Percentiles rank a stretch among this genome's conserved stretches.
phyloP scores from a whole-genome alignment of 2,888 invertebrate species.

The Pachliopta kotzebuea region DNA sequence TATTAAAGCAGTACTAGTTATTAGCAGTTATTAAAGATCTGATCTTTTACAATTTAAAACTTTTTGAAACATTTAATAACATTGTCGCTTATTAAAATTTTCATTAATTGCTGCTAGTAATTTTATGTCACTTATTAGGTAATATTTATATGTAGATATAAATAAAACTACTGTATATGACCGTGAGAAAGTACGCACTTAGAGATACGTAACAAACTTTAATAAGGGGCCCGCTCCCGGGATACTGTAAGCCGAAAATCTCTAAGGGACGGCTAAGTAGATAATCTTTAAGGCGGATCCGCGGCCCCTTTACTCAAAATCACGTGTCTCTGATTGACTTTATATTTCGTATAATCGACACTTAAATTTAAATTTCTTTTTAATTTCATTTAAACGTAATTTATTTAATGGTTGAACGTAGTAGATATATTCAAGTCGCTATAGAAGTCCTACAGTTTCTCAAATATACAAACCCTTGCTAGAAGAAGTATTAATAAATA shows the following conservation, averaged over 20 bases:
- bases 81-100: too few species aligned
- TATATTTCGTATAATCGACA: not conserved
- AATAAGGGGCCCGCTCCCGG: conserved; percentile 48
- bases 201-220: conserved; percentile 45
- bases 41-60: too few species aligned
- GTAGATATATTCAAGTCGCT: too few species aligned
- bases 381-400: too few species aligned
- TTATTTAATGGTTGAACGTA: too few species aligned
- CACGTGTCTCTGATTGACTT: conserved; percentile 9
- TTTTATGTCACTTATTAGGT: not conserved
- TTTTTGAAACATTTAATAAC: too few species aligned
- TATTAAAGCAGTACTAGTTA: too few species aligned
- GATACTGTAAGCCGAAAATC: conserved; percentile 57
- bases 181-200: conserved; percentile 32
- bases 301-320: conserved; percentile 15
- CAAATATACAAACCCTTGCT: too few species aligned
- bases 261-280: conserved; percentile 49
- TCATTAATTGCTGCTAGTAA: too few species aligned
- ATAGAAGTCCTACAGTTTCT: too few species aligned
- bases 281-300: conserved; percentile 44
- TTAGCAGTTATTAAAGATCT: too few species aligned
- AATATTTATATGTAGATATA: not conserved
- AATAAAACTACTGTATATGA: not conserved
- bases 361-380: not conserved
- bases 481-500: too few species aligned